Evolutionary conservation across 1,140 invertebrate genomes (phyloP).

Genomic region (Leptinotarsa lineolata): DNA sequence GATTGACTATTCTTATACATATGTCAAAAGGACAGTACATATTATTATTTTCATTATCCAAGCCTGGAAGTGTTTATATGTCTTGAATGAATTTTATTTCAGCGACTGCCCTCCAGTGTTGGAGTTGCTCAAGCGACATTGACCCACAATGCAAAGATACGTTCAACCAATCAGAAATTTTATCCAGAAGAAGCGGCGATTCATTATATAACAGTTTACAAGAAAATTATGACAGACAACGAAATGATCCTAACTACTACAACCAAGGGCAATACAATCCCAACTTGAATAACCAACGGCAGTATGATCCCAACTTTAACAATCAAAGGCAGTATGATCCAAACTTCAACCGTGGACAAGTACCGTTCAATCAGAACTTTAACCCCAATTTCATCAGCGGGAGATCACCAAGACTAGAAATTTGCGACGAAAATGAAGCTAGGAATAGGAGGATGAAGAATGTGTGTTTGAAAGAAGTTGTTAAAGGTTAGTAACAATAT

Average conservation of each 20-base stretch:
- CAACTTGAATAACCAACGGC: slow-evolving; percentile 39
- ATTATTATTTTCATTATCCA: too few species aligned
- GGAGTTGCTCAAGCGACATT: slow-evolving; percentile 41
- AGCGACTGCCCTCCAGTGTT: slow-evolving; percentile 32
- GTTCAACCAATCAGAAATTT: slow-evolving; percentile 33
- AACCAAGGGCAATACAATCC: slow-evolving; percentile 31
- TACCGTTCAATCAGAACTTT: slow-evolving; percentile 27
- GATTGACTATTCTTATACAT: too few species aligned
- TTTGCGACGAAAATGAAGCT: slow-evolving; percentile 40
- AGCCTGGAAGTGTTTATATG: too few species aligned
- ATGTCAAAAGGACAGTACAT: too few species aligned
- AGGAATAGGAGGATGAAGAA: slow-evolving; percentile 38
- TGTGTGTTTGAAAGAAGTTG: slow-evolving; percentile 45
- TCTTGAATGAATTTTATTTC: neutral
- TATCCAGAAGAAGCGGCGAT: slow-evolving; percentile 15
- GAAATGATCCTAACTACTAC: slow-evolving; percentile 29
- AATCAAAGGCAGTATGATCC: slow-evolving; percentile 26
- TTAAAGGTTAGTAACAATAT: slow-evolving; percentile 40
- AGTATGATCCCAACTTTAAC: slow-evolving; percentile 38
- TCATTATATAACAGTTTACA: slow-evolving; percentile 26
- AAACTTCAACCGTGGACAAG: slow-evolving; percentile 32
- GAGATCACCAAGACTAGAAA: slow-evolving; percentile 24
- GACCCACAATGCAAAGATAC: slow-evolving; percentile 33
- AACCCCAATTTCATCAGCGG: slow-evolving; percentile 25
- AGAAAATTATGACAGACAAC: slow-evolving; percentile 23